Conservation (phyloP, 2,113 vertebrate species). For the Accipiter cooperii region DNA sequence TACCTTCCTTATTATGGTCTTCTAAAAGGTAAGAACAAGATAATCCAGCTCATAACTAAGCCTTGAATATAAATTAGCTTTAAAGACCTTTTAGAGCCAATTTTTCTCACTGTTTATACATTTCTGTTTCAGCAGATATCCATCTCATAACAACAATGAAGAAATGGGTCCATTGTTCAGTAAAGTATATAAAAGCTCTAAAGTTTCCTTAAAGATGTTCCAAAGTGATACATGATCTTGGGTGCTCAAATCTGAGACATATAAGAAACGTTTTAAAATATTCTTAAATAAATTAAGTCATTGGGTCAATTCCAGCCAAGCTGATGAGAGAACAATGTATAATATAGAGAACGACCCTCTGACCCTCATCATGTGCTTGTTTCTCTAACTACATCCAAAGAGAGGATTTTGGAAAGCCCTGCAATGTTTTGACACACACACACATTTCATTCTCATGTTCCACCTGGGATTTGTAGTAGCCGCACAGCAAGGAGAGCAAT, state of each 20-base stretch:
- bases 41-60: background rate
- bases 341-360: background rate
- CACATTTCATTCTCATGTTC: background rate
- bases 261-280: background rate
- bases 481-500: background rate
- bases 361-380: background rate
- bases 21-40: background rate
- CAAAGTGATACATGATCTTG: background rate
- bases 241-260: background rate
- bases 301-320: background rate
- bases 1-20: background rate
- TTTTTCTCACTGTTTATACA: background rate
- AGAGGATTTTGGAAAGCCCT: background rate
- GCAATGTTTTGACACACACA: background rate
- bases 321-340: slow-evolving; percentile 19
- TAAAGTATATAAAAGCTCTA: background rate
- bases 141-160: background rate
- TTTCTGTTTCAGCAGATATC: background rate
- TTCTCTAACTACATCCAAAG: background rate
- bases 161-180: background rate
- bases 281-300: background rate
- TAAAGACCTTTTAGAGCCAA: background rate
- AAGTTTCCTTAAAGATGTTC: slow-evolving; percentile 24
- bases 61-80: background rate
- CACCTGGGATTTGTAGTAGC: slow-evolving; percentile 47